phyloP scores from a whole-genome alignment of 92 coral and sea anemone genomes.

The Paramuricea clavata region DNA sequence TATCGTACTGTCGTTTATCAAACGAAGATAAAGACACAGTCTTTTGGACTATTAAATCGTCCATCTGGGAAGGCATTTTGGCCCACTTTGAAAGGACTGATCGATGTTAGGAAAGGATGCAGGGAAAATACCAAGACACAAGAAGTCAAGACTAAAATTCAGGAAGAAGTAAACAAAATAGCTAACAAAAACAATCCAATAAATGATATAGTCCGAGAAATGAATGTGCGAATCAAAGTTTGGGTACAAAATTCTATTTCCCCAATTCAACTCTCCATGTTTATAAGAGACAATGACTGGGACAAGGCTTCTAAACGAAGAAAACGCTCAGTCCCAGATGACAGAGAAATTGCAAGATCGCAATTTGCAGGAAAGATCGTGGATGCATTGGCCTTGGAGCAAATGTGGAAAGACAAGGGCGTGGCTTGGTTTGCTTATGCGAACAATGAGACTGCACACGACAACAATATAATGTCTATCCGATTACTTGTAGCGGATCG shows the following conservation, averaged over 20 bases:
- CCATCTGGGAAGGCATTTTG: constrained; percentile 60
- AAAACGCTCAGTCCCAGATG: not conserved
- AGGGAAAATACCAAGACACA: not conserved
- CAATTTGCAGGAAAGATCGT: constrained; percentile 4
- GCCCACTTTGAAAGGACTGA: constrained; percentile 71
- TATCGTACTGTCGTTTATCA: constrained; percentile 73
- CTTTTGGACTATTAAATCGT: constrained; percentile 68
- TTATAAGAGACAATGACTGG: not conserved
- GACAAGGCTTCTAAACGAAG: not conserved
- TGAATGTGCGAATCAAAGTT: not conserved
- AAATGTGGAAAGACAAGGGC: not conserved
- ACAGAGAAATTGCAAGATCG: not conserved
- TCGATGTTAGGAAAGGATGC: not conserved
- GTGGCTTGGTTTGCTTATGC: constrained; percentile 14
- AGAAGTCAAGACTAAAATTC: not conserved
- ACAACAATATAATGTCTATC: not conserved
- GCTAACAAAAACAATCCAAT: not conserved
- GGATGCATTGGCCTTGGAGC: not conserved
- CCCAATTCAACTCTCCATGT: not conserved
- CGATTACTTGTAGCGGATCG: not conserved
- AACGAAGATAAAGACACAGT: constrained; percentile 52
- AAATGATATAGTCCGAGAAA: not conserved
- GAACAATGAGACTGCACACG: not conserved
- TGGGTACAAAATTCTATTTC: not conserved
- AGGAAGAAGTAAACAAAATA: not conserved